Evolutionary conservation across 2,113 vertebrate genomes (phyloP).

Genomic region (Cebus imitator): DNA sequence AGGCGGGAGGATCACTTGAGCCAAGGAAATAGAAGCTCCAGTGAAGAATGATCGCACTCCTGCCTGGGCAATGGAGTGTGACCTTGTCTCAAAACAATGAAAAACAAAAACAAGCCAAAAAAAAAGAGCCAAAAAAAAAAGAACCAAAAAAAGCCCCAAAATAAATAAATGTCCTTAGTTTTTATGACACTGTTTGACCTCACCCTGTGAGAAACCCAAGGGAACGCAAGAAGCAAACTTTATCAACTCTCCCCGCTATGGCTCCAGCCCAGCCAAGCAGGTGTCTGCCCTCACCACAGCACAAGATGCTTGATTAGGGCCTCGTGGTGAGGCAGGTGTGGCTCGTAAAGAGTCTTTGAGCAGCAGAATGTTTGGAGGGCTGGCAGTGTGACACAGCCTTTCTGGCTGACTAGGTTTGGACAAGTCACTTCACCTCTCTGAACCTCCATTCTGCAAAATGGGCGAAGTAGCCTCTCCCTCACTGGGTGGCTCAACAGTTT

Average conservation of each 20-base stretch:
- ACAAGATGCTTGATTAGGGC: neutral
- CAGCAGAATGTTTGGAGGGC: neutral
- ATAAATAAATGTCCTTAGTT: neutral
- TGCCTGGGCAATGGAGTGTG: no score
- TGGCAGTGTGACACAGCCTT: neutral
- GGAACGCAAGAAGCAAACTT: neutral
- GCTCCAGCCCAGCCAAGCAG: neutral
- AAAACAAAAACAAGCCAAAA: no score
- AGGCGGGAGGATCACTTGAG: no score
- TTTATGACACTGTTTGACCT: neutral
- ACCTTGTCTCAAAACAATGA: no score
- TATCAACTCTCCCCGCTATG: neutral
- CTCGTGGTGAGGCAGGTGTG: neutral
- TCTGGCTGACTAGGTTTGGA: neutral
- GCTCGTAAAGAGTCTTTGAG: neutral
- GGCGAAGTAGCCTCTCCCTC: neutral
- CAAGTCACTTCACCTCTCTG: neutral
- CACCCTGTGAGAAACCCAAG: neutral
- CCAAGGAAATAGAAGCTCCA: no score
- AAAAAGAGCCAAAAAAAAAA: no score
- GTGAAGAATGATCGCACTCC: no score
- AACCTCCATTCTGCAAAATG: neutral
- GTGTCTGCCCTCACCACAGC: neutral
- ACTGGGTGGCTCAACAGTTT: neutral
- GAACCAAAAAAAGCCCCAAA: no score